These are phyloP conservation scores for Pagetopsis macropterus DNA, from an alignment of 2,797 vertebrate genomes.

Conservation along the genomic window DNA sequence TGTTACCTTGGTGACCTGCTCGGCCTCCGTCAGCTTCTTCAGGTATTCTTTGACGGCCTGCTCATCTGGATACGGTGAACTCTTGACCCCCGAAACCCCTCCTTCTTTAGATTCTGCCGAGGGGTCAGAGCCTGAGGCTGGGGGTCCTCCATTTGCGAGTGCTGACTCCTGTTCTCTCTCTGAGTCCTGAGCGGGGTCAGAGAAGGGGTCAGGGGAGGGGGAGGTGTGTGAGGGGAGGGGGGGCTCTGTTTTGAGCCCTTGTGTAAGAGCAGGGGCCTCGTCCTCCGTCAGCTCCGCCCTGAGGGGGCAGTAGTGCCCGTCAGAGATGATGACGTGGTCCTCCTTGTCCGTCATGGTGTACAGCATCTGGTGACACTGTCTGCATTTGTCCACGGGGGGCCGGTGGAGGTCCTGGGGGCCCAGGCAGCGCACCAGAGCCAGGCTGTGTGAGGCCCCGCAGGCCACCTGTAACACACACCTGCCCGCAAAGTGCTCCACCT, in stretches of 20 bases:
- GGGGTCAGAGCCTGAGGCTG: slow-evolving; percentile 33
- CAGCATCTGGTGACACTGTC: slow-evolving; percentile 93
- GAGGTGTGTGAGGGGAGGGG: slow-evolving; percentile 51
- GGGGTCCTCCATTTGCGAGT: slow-evolving; percentile 37
- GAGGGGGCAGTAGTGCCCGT: slow-evolving; percentile 92
- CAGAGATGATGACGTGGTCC: slow-evolving; percentile 98
- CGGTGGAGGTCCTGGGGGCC: slow-evolving; percentile 84
- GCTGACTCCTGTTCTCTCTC: slow-evolving; percentile 12
- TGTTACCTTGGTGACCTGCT: slow-evolving; percentile 67
- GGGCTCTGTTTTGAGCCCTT: slow-evolving; percentile 67
- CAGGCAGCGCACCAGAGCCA: slow-evolving; percentile 91
- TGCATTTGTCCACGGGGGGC: slow-evolving; percentile 90
- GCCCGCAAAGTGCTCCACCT: slow-evolving; percentile 91
- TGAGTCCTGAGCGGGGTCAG: slow-evolving; percentile 37
- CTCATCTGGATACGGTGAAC: slow-evolving; percentile 80
- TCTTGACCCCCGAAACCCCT: slow-evolving; percentile 51
- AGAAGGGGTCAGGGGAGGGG: slow-evolving; percentile 4
- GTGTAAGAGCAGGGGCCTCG: slow-evolving; percentile 41
- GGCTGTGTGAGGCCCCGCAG: slow-evolving; percentile 91
- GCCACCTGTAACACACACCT: slow-evolving; percentile 91
- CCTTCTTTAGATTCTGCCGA: neutral
- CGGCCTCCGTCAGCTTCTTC: slow-evolving; percentile 81
- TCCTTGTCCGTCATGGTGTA: slow-evolving; percentile 99
- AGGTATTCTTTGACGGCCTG: slow-evolving; percentile 86
- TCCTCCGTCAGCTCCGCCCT: slow-evolving; percentile 84